Evolutionary conservation across 2,113 vertebrate genomes (phyloP).

Genomic region (Larimichthys crocea): DNA sequence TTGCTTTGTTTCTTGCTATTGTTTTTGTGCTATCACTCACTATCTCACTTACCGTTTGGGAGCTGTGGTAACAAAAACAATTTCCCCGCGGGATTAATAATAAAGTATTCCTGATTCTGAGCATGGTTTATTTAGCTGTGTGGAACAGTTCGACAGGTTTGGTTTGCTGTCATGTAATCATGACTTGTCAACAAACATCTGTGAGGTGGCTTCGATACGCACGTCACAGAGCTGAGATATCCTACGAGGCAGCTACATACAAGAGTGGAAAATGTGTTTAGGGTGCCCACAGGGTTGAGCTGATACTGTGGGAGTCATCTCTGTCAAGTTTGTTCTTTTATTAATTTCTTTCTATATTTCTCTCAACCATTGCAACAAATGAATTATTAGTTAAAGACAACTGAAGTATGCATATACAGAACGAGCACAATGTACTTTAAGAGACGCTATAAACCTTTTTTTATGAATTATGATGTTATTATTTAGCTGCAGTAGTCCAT

Average conservation of each 20-base stretch:
- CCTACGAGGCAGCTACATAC: constrained; percentile 1
- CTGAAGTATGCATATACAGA: neutral
- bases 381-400: neutral
- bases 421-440: neutral
- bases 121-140: constrained; percentile 46
- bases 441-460: neutral
- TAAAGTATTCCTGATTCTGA: no score
- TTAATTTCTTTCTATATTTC: neutral
- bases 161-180: constrained; percentile 49
- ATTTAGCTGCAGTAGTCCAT: constrained; percentile 9
- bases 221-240: constrained; percentile 47
- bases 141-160: constrained; percentile 42
- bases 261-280: neutral
- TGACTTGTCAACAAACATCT: constrained; percentile 54
- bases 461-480: neutral
- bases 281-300: neutral
- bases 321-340: neutral
- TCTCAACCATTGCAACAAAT: neutral
- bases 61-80: no score
- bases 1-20: no score
- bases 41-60: no score
- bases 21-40: no score
- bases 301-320: neutral
- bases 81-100: no score
- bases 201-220: constrained; percentile 54